Evolutionary conservation across 2,113 vertebrate genomes (phyloP), one percentile per base, ranked within the genome.

Genomic region (Illadopsis cleaveri): DNA sequence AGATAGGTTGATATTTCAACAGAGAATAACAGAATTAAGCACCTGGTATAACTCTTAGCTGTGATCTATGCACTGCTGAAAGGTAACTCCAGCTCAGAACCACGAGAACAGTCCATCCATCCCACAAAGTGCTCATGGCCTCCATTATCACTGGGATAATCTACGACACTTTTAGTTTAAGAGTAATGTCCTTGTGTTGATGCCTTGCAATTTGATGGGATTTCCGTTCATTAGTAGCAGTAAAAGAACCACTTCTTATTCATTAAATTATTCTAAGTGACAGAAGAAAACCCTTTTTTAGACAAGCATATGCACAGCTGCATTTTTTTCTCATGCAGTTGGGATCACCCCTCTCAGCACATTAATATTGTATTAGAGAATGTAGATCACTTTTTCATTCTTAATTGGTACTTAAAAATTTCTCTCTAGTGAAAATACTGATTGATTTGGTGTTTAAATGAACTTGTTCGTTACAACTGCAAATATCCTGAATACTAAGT

Each of bases 361-460:
- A 99, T 99, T 98, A 99, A 98, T 98, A 98, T 98, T 96, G 98
- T 97, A 98, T 97, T 98, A 98, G 96, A 98, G 97, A 97, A 94
- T 97, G 98, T 98, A 98, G 90, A 97, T 98, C 96, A 96, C 98
- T 98, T 98, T 98, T 98, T 98, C 98, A 98, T 98, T 98, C 98
- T 98, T 98, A 98, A 99, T 98, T 98, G 98, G 98, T 98, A 98
- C 98, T 99, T 99, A 95, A 98, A 98, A 98, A 97, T 94, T 98
- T 98, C 98, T 98, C 98, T 98, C 98, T 98, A 98, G 98, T 98
- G 98, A 98, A 98, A 98, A 98, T 95, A 61, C 98, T 98, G 98
- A 99, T 99, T 98, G 98, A 98, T 99, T 98, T 98, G 97, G 98
- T 98, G 98, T 98, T 99, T 97, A 98, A 98, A 98, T 98, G 98